Percentiles rank a stretch among this genome's conserved stretches.
phyloP scores from a whole-genome alignment of 2,888 invertebrate species.

The Platycheirus albimanus region DNA sequence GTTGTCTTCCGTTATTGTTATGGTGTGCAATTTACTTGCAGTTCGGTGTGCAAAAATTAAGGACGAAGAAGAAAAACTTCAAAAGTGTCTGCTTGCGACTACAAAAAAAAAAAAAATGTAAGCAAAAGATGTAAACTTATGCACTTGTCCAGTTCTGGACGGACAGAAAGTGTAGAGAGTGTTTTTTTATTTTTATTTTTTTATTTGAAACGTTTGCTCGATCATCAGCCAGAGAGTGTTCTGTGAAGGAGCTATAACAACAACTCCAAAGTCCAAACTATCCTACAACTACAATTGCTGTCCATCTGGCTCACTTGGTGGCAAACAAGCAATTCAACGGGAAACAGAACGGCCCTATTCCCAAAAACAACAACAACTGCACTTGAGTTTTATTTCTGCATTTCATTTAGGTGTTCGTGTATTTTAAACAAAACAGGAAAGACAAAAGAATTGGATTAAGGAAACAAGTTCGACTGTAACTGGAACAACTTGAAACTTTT shows the following conservation, averaged over 20 bases:
- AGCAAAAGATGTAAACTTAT: slow-evolving; percentile 43
- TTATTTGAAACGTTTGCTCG: slow-evolving; percentile 27
- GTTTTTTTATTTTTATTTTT: slow-evolving; percentile 6
- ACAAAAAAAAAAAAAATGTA: slow-evolving; percentile 22
- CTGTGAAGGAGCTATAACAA: slow-evolving; percentile 25
- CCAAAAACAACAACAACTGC: slow-evolving; percentile 37
- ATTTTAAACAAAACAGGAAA: slow-evolving; percentile 45
- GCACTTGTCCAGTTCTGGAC: slow-evolving; percentile 46
- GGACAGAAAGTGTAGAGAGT: slow-evolving; percentile 13
- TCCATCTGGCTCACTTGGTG: slow-evolving; percentile 47
- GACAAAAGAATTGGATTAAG: slow-evolving; percentile 71
- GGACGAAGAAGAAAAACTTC: slow-evolving; percentile 48
- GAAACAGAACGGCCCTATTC: slow-evolving; percentile 37
- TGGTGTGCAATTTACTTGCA: slow-evolving; percentile 64
- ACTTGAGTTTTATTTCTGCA: slow-evolving; percentile 68
- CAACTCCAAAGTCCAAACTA: slow-evolving; percentile 15
- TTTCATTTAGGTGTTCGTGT: slow-evolving; percentile 55
- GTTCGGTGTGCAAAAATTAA: slow-evolving; percentile 56
- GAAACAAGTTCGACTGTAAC: slow-evolving; percentile 69
- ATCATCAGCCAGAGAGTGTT: slow-evolving; percentile 46
- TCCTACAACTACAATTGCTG: background rate
- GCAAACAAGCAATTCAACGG: slow-evolving; percentile 53
- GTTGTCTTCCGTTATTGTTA: slow-evolving; percentile 72
- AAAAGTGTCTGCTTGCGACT: slow-evolving; percentile 56
- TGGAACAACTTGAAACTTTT: slow-evolving; percentile 33